A percentile compares a stretch with the other conserved stretches of the same genome.
phyloP scores from a whole-genome alignment of 2,113 vertebrate species.

The Callospermophilus lateralis region DNA sequence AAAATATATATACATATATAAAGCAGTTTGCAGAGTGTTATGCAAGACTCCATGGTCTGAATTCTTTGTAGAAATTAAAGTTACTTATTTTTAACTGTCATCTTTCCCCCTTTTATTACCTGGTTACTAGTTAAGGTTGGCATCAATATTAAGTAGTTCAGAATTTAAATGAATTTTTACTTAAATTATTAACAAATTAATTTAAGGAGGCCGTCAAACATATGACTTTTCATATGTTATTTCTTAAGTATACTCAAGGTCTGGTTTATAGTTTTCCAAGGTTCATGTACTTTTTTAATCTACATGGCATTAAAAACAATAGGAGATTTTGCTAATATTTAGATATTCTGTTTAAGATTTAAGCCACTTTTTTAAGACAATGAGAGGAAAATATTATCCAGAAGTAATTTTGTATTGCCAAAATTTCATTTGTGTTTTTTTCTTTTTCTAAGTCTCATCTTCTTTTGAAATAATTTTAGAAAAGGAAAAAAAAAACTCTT shows the following conservation, averaged over 20 bases:
- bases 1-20: conserved; percentile 61
- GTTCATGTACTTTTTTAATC: neutral
- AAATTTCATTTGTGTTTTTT: conserved; percentile 76
- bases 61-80: conserved; percentile 69
- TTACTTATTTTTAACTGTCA: neutral
- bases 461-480: conserved; percentile 86
- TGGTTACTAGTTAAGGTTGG: conserved; percentile 3
- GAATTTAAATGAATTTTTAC: conserved; percentile 41
- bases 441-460: conserved; percentile 82
- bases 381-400: conserved; percentile 42
- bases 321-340: conserved; percentile 50
- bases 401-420: conserved; percentile 57
- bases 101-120: neutral
- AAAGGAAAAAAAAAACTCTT: conserved; percentile 68
- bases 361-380: conserved; percentile 48
- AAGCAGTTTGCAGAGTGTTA: conserved; percentile 71
- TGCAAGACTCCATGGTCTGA: conserved; percentile 64
- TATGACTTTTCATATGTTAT: neutral
- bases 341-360: conserved; percentile 61
- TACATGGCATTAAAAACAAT: conserved; percentile 45
- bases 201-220: neutral
- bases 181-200: conserved; percentile 50
- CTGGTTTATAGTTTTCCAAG: conserved; percentile 27
- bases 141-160: conserved; percentile 28
- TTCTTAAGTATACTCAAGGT: conserved; percentile 64